Conservation (phyloP, 1,140 invertebrate genomes). For the Drosophila nasuta region DNA sequence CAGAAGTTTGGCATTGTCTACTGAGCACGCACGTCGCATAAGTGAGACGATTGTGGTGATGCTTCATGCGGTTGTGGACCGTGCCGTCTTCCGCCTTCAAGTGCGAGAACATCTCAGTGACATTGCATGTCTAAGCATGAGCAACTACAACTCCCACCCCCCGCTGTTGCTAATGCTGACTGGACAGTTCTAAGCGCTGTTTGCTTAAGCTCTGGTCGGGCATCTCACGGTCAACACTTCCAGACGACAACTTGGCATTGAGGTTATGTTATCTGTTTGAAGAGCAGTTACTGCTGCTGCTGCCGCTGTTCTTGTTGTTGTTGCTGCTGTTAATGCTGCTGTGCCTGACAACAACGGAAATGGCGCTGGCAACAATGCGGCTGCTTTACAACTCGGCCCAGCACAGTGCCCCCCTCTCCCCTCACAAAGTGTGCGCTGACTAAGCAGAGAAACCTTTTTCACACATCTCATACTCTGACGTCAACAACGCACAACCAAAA, state of each 20-base stretch:
- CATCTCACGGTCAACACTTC: slow-evolving; percentile 27
- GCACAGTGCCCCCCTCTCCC: background rate
- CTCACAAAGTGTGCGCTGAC: background rate
- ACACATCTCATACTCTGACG: slow-evolving; percentile 30
- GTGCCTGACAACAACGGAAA: slow-evolving; percentile 47
- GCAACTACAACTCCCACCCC: background rate
- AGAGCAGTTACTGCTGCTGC: slow-evolving; percentile 15
- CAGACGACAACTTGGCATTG: slow-evolving; percentile 41
- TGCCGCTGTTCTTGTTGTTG: slow-evolving; percentile 7
- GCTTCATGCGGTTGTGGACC: background rate
- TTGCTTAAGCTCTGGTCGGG: slow-evolving; percentile 33
- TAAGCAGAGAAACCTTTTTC: slow-evolving; percentile 42
- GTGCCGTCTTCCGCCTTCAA: slow-evolving; percentile 10
- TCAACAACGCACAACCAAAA: slow-evolving; percentile 27
- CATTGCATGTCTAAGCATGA: slow-evolving; percentile 17
- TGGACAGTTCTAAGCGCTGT: slow-evolving; percentile 39
- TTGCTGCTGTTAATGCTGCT: slow-evolving; percentile 23
- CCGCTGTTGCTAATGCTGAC: slow-evolving; percentile 2
- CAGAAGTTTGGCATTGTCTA: slow-evolving; percentile 43
- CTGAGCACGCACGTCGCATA: slow-evolving; percentile 18
- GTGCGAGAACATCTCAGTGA: slow-evolving; percentile 17
- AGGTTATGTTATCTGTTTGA: slow-evolving; percentile 42
- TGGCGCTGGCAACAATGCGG: slow-evolving; percentile 25
- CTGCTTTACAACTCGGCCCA: slow-evolving; percentile 15
- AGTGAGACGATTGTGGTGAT: slow-evolving; percentile 30